Conservation (phyloP, 2,797 vertebrate genomes). For the Chelonia mydas region DNA sequence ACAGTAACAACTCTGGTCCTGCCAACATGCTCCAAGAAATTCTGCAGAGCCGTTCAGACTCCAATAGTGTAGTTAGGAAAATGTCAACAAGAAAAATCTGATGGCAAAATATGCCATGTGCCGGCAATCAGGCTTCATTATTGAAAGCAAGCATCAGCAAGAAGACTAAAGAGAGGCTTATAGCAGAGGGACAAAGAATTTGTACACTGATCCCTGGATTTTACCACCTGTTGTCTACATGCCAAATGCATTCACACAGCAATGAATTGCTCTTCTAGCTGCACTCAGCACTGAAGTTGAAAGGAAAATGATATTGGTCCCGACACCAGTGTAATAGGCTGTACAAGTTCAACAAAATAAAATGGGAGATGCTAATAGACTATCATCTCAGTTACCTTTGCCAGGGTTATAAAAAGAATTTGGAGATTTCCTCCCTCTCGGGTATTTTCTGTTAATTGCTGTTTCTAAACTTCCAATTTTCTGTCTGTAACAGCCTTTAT, state of each 20-base stretch:
- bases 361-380: slow-evolving; percentile 9
- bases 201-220: background rate
- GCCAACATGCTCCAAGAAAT: background rate
- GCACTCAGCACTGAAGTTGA: background rate
- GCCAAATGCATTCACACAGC: fast-evolving
- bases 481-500: background rate
- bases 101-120: background rate
- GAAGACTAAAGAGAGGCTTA: background rate
- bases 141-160: background rate
- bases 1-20: background rate
- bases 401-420: slow-evolving; percentile 56
- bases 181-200: background rate
- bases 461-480: slow-evolving; percentile 22
- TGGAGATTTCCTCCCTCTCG: slow-evolving; percentile 32
- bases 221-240: background rate
- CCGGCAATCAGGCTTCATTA: background rate
- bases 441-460: slow-evolving; percentile 29
- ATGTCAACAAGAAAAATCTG: background rate
- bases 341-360: background rate
- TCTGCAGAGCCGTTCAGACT: background rate
- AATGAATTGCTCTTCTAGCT: fast-evolving
- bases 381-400: slow-evolving; percentile 26
- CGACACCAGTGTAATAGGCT: background rate
- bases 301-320: background rate
- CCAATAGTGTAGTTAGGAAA: background rate